Base-by-base conservation (phyloP, 1,140 invertebrate species). In the Apocrypta bakeri region DNA sequence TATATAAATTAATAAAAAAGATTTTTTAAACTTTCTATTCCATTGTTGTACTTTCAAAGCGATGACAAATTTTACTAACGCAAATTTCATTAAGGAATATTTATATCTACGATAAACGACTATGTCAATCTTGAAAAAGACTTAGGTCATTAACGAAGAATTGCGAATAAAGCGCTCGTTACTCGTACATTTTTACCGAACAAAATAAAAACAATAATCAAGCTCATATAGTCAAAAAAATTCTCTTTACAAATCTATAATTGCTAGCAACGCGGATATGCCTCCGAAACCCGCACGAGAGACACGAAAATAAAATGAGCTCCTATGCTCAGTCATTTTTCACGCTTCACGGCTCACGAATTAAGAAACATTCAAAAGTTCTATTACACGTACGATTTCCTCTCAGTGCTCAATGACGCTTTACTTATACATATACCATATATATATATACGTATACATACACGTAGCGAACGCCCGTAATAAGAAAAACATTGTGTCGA, bases 331-430 rank as follows among this genome's bases (percentile, higher is more conserved):
- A 29, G 27, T 69, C 24, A 69, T 48, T 79, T 79, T 79, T 79
- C 66, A 79, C 66, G 64, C 77, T 79, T 21, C 37, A 11, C 61
- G 27, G 66, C 25, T 29, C 48, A 63, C 27, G 78, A 72, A 80
- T 80, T 72, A 80, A 80, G 72, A 72, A 72, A 27, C 48, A 63
- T 24, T 80, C 68, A 79, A 72, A 72, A 63, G 78, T 80, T 80
- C 40, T 79, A 66, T 78, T 78, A 66, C 68, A 69, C 76, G 17
- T 42, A 8, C 37, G 24, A 7, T 29, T 25, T 56, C 14, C 25
- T 66, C 24, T 42, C 25, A 37, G 48, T 21, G 17, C 14, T 0
- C n/a, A n/a, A n/a, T n/a, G n/a, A n/a, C n/a, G n/a, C n/a, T n/a
- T n/a, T n/a, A n/a, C 17, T n/a, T 56, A n/a, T 61, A 48, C 9